Percentiles rank a stretch among this genome's conserved stretches.
Conservation (phyloP, 2,888 invertebrate species). For the Stenotaenia linearis region DNA sequence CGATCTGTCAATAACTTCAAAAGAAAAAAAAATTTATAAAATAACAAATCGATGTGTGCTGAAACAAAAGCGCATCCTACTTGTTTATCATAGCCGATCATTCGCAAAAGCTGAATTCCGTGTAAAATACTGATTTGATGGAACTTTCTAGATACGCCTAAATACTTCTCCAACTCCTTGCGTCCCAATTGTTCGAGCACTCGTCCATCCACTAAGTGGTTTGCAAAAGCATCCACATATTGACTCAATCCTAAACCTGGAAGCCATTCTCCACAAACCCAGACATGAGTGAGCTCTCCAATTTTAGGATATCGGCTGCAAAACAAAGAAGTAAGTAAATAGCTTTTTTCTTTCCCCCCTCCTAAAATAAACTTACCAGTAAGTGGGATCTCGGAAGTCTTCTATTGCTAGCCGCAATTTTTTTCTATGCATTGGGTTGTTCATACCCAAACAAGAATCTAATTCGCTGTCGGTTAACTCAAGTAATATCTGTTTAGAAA, state of each 20-base stretch:
- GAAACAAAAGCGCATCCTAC: constrained; percentile 39
- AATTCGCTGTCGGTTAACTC: constrained; percentile 86
- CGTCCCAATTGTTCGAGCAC: constrained; percentile 88
- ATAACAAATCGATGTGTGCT: background rate
- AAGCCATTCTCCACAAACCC: constrained; percentile 90
- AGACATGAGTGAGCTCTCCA: constrained; percentile 79
- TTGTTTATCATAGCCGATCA: constrained; percentile 75
- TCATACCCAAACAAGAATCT: constrained; percentile 82
- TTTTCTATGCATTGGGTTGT: constrained; percentile 87
- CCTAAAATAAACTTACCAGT: constrained; percentile 43
- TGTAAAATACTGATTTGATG: constrained; percentile 92
- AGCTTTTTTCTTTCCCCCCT: background rate
- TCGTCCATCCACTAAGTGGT: constrained; percentile 84
- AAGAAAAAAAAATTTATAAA: background rate
- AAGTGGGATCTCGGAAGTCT: constrained; percentile 78
- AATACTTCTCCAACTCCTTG: constrained; percentile 87
- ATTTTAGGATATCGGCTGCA: constrained; percentile 69
- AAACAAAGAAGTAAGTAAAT: background rate
- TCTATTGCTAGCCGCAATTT: constrained; percentile 89
- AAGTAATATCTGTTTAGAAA: constrained; percentile 66
- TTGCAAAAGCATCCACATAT: constrained; percentile 81
- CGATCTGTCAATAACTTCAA: constrained; percentile 82
- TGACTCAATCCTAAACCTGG: constrained; percentile 84
- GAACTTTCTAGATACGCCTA: constrained; percentile 86
- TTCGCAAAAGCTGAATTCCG: constrained; percentile 82